Evolutionary conservation across 2,113 vertebrate species (phyloP).

Genomic region (Tetrax tetrax): DNA sequence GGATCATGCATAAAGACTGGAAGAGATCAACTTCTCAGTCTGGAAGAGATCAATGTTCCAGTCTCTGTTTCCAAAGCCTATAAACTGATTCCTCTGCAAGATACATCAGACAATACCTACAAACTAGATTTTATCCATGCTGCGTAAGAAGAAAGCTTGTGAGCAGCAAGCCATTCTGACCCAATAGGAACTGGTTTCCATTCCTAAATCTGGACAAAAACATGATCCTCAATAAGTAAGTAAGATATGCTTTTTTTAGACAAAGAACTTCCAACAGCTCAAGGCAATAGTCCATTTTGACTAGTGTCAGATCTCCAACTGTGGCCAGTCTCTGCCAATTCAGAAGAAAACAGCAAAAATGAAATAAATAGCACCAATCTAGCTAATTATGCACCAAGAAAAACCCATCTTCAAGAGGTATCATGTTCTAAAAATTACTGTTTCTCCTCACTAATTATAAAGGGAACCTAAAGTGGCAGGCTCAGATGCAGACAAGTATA

Average conservation of each 20-base stretch:
- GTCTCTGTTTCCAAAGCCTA: background rate
- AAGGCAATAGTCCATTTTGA: background rate
- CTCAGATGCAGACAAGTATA: background rate
- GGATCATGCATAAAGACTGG: background rate
- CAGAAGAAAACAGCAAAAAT: rapidly evolving
- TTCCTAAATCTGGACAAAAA: background rate
- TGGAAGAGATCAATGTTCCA: background rate
- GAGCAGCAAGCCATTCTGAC: background rate
- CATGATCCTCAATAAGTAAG: background rate
- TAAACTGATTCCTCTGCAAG: background rate
- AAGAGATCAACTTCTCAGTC: background rate
- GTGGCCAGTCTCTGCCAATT: background rate
- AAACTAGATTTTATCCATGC: background rate
- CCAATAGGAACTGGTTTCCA: background rate
- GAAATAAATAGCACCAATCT: background rate
- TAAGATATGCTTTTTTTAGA: background rate
- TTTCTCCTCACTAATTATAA: background rate
- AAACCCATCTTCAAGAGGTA: background rate
- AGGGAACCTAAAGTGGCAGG: background rate
- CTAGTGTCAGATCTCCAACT: background rate
- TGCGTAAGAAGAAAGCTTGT: background rate
- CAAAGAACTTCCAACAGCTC: background rate
- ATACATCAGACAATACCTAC: background rate
- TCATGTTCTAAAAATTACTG: background rate
- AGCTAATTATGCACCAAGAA: background rate